Percentiles rank a stretch among this genome's conserved stretches.
These are phyloP conservation scores for Sphaerophoria rueppellii DNA, from an alignment of 2,888 invertebrate genomes.

Conservation along the genomic window DNA sequence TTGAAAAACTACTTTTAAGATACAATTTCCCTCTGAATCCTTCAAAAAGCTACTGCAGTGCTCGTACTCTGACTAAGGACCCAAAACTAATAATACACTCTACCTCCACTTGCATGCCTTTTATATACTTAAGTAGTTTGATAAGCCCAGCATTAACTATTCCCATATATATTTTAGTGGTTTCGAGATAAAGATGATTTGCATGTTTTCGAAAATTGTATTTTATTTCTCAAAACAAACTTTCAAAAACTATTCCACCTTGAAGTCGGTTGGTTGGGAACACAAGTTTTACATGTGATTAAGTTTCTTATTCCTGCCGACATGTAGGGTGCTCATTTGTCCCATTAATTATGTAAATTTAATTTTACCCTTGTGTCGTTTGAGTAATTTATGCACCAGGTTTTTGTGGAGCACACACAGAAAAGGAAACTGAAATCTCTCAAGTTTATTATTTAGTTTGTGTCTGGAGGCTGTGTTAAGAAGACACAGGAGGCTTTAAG, in stretches of 20 bases:
- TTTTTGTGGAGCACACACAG: constrained; percentile 6
- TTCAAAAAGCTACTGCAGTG: neutral
- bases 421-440: constrained; percentile 6
- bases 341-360: constrained; percentile 69
- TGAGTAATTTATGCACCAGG: constrained; percentile 55
- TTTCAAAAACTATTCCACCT: constrained; percentile 19
- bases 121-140: neutral
- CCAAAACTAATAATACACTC: neutral
- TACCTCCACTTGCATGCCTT: neutral
- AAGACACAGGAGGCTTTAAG: constrained; percentile 20
- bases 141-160: no score
- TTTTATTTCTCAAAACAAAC: neutral
- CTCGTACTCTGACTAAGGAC: neutral
- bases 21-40: neutral
- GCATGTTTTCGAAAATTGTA: neutral
- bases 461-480: constrained; percentile 38
- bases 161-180: no score
- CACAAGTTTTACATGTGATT: neutral
- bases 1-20: neutral
- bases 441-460: constrained; percentile 41
- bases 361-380: constrained; percentile 41
- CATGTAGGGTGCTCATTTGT: constrained; percentile 65
- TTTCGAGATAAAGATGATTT: no score
- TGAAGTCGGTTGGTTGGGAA: neutral
- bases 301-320: constrained; percentile 46